Base-by-base conservation (phyloP, 1,140 invertebrate genomes). In the Choristoneura fumiferana region DNA sequence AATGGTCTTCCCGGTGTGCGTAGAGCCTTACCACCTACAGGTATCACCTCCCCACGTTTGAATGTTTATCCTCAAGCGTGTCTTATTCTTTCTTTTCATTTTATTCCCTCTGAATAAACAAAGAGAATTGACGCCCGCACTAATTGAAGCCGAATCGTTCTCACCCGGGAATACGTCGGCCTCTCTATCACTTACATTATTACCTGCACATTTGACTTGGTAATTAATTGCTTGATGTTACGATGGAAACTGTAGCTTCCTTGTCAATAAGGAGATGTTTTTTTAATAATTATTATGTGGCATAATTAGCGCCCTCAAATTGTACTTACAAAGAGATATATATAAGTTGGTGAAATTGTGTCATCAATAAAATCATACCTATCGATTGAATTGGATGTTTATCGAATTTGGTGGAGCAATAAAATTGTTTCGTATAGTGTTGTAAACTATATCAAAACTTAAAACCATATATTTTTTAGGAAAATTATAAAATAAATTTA, bases 41-140 rank as follows among this genome's bases (percentile, higher is more conserved):
- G 43, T 37, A 34, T 61, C 15, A 35, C 56, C 56, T 64, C 40
- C 59, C 56, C 40, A 62, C 63, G 69, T 71, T 68, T 75, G 71
- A 71, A 74, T 78, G 76, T 74, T 71, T 71, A 74, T 75, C 67
- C 65, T 57, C 18, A 18, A 55, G 57, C 60, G 58, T 55, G 13
- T 65, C 68, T 75, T 67, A 65, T 69, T 67, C 64, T 64, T 62
- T 68, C 57, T 69, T 77, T 75, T 73, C 71, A 69, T 72, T 71
- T 73, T 59, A 66, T 69, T 63, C 72, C 70, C 69, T 74, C 69
- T 72, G 72, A 77, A 80, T 76, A 80, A 80, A 71, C 76, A 76
- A 78, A 59, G 58, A 58, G 70, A 71, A 63, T 71, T 69, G 68
- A 73, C 74, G 72, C 72, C 67, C 67, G 52, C 55, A 66, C 69